These are phyloP conservation scores for Monopis laevigella DNA, from an alignment of 2,888 invertebrate species.

Conservation along the genomic window DNA sequence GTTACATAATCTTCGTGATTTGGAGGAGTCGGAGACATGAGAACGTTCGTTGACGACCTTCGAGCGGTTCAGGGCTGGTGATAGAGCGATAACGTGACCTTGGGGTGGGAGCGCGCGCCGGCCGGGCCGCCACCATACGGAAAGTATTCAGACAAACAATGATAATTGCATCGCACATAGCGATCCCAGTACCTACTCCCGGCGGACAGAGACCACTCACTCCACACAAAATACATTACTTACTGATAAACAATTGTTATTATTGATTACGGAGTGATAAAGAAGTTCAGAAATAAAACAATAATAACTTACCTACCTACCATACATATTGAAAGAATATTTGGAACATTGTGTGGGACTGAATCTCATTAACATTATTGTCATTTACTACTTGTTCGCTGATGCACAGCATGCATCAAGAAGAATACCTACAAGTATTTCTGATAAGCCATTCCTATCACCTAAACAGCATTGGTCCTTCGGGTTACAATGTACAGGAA, in stretches of 20 bases:
- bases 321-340: too few relatives aligned
- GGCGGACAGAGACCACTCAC: neutral
- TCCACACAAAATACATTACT: constrained; percentile 5
- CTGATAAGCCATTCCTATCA: too few relatives aligned
- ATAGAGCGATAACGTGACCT: constrained; percentile 65
- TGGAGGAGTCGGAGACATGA: neutral
- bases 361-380: too few relatives aligned
- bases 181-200: constrained; percentile 25
- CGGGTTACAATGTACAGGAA: too few relatives aligned
- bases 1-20: constrained; percentile 6
- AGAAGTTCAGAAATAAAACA: constrained; percentile 5
- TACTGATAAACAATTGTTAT: too few relatives aligned
- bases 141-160: constrained; percentile 57
- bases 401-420: too few relatives aligned
- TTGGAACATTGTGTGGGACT: too few relatives aligned
- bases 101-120: constrained; percentile 47
- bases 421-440: too few relatives aligned
- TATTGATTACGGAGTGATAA: constrained; percentile 4
- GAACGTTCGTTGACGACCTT: constrained; percentile 29
- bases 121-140: constrained; percentile 34
- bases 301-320: constrained; percentile 3
- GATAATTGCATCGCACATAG: constrained; percentile 38
- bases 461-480: too few relatives aligned
- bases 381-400: too few relatives aligned
- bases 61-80: constrained; percentile 52